phyloP scores from a whole-genome alignment of 2,888 invertebrate genomes.

The Ennomos fuscantarius region DNA sequence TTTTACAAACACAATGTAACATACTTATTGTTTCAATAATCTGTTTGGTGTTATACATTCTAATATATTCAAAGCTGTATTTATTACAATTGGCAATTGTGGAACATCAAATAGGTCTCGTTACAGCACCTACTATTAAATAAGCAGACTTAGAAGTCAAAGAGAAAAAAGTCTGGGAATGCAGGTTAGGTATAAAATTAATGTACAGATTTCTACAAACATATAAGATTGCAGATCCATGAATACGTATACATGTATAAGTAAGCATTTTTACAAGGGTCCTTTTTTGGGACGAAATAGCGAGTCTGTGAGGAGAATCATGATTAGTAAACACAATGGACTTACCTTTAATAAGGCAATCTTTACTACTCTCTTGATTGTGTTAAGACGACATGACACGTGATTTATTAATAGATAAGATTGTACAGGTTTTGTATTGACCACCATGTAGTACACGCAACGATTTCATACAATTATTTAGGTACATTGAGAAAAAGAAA shows the following conservation, averaged over 20 bases:
- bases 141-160: no score
- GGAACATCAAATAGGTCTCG: no score
- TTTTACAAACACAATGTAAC: conserved; percentile 41
- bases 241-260: neutral
- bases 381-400: conserved; percentile 14
- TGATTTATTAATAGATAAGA: conserved; percentile 30
- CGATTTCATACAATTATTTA: no score
- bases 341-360: conserved; percentile 12
- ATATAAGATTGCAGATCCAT: neutral
- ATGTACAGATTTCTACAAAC: no score
- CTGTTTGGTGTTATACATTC: no score
- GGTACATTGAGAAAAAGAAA: no score
- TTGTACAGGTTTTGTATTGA: conserved; percentile 9
- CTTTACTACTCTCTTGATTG: conserved; percentile 8
- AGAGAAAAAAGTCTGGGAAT: no score
- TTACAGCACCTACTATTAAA: no score
- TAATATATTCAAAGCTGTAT: no score
- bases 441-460: neutral
- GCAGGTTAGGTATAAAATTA: no score
- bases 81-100: no score
- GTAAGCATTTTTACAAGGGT: conserved; percentile 1
- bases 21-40: no score
- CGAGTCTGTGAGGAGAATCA: conserved; percentile 8
- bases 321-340: conserved; percentile 21
- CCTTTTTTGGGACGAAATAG: conserved; percentile 8